Base-by-base conservation (phyloP, 2,888 invertebrate genomes). In the Xanthorhoe designata region DNA sequence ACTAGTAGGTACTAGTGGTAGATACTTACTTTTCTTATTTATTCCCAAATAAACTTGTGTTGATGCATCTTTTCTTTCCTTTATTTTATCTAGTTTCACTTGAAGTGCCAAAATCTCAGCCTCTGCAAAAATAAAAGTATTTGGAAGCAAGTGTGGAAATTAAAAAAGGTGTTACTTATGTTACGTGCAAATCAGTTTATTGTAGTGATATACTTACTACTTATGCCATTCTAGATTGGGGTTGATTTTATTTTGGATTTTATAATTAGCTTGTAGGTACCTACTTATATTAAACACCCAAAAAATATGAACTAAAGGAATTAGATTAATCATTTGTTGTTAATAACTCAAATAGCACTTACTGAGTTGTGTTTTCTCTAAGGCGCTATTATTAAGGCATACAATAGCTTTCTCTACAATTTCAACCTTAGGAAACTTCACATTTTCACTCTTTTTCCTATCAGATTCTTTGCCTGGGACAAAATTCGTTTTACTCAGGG, bases 341-440 rank as follows among this genome's bases (percentile, higher is more conserved):
- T n/a, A n/a, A n/a, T 24, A 53, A 42, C 68, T 24, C 58, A 57
- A 60, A 17, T 42, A 66, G 9, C 54, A 87, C 92, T 87, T 87
- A 93, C 92, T 90, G 64, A 92, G 77, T 77, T 85, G 86, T 61
- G 89, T 87, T 77, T 88, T 91, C 70, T 92, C 89, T 70, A 88
- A 80, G 29, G 76, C 70, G 78, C 77, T 88, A 66, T 86, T 87
- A 32, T 78, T 85, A 7, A 93, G 77, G 69, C 89, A 92, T 64
- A 86, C 60, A 17, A 90, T 90, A 45, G 93, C 92, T 75, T 89
- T 90, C 69, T 91, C 91, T 4, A 93, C 77, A 8, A 92, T 89
- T 82, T 92, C 93, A 71, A 93, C 84, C 79, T 92, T 93, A 18
- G 93, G 86, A 73, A 85, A 89, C 71, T 91, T 92, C 5, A 83